Conservation (phyloP, 2,113 vertebrate genomes). For the Regulus satrapa region DNA sequence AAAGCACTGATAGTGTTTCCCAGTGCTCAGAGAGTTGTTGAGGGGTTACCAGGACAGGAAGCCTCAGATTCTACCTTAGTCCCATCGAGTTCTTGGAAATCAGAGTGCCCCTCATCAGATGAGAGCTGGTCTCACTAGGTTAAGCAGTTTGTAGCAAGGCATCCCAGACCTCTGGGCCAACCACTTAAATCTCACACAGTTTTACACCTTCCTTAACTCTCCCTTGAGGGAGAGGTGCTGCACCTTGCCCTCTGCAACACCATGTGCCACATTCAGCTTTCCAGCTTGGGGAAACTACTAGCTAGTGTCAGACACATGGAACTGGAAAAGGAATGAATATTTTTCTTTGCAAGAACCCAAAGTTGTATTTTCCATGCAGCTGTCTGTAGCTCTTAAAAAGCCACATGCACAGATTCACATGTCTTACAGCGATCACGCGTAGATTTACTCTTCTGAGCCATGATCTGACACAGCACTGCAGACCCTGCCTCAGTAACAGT, state of each 20-base stretch:
- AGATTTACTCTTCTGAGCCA: background rate
- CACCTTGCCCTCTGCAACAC: background rate
- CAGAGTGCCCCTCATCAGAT: background rate
- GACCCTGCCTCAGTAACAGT: background rate
- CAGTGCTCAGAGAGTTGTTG: background rate
- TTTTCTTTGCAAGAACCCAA: background rate
- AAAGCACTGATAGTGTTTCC: background rate
- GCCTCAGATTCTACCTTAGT: background rate
- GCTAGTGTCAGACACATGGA: background rate
- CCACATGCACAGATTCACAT: fast-evolving
- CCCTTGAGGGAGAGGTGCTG: background rate
- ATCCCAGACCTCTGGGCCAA: background rate
- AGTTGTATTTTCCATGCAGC: background rate
- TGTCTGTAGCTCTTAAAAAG: background rate
- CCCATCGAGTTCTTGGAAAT: background rate
- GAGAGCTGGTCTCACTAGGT: background rate
- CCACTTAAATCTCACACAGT: background rate
- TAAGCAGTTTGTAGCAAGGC: background rate
- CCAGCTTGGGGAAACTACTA: background rate
- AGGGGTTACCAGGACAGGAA: background rate
- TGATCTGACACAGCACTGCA: background rate
- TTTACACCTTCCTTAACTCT: background rate
- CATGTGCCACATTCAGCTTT: background rate
- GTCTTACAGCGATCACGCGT: fast-evolving
- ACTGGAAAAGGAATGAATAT: background rate